These are phyloP conservation scores for Adelognathus sp. DNA, from an alignment of 2,888 invertebrate species.

Conservation along the genomic window DNA sequence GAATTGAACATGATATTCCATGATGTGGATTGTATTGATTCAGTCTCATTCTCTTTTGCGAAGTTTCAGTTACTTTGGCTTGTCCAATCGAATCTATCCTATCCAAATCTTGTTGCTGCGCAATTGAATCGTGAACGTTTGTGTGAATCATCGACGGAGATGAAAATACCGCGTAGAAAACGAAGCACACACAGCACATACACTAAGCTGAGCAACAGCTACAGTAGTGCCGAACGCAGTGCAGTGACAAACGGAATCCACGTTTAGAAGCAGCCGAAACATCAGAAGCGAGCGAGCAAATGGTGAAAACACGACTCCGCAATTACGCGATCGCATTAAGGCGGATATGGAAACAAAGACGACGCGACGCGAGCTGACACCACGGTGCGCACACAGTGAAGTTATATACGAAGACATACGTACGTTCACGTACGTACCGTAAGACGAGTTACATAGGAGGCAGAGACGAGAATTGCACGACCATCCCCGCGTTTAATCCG, in stretches of 20 bases:
- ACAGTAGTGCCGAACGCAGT: neutral
- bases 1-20: neutral
- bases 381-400: conserved; percentile 12
- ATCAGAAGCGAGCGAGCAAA: conserved; percentile 45
- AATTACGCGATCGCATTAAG: conserved; percentile 73
- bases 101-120: neutral
- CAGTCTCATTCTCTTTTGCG: too few relatives aligned
- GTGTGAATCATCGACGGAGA: too few relatives aligned
- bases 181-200: too few relatives aligned
- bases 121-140: neutral
- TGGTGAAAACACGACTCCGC: conserved; percentile 69
- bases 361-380: conserved; percentile 37
- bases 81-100: neutral
- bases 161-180: too few relatives aligned
- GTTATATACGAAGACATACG: conserved; percentile 16
- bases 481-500: conserved; percentile 54
- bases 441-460: conserved; percentile 21
- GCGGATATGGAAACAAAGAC: conserved; percentile 70
- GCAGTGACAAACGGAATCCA: conserved; percentile 19
- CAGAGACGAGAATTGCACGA: conserved; percentile 43
- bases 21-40: neutral
- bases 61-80: neutral
- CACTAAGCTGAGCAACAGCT: conserved; percentile 51
- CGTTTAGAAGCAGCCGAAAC: conserved; percentile 22
- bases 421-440: conserved; percentile 6